phyloP scores from a whole-genome alignment of 2,113 vertebrate genomes.

The Catharus bicknelli region DNA sequence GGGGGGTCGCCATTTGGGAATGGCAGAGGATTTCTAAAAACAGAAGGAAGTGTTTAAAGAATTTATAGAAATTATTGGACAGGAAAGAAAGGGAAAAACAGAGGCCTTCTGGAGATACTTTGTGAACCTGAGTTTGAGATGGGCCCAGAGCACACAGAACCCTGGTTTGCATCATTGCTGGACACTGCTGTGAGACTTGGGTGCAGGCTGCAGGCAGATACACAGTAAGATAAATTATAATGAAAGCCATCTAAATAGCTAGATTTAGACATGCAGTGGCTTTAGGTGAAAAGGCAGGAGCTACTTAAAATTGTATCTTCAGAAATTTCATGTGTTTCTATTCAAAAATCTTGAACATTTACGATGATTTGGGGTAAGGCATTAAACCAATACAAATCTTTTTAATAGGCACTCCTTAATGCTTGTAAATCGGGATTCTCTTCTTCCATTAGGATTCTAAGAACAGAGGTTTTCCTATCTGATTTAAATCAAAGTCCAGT shows the following conservation, averaged over 20 bases:
- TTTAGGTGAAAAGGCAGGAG: neutral
- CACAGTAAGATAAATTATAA: neutral
- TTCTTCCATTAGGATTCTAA: neutral
- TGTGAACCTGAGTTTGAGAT: neutral
- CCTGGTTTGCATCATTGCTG: rapidly evolving
- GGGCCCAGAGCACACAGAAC: rapidly evolving
- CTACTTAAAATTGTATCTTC: neutral
- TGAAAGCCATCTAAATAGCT: neutral
- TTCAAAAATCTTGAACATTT: neutral
- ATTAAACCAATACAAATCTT: neutral
- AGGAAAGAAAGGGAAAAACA: neutral
- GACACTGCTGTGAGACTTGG: neutral
- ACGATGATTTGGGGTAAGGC: neutral
- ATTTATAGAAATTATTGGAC: neutral
- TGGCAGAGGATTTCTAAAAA: neutral
- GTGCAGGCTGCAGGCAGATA: neutral
- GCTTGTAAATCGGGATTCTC: neutral
- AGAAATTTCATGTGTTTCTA: neutral
- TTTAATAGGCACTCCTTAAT: neutral
- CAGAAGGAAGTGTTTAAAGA: neutral
- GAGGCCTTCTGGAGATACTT: neutral
- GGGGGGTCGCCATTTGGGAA: neutral
- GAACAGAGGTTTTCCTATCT: neutral
- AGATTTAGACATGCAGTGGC: neutral
- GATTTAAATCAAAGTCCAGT: neutral